Base-by-base conservation (phyloP, 2,888 invertebrate genomes). In the Cosmorhoe ocellata region DNA sequence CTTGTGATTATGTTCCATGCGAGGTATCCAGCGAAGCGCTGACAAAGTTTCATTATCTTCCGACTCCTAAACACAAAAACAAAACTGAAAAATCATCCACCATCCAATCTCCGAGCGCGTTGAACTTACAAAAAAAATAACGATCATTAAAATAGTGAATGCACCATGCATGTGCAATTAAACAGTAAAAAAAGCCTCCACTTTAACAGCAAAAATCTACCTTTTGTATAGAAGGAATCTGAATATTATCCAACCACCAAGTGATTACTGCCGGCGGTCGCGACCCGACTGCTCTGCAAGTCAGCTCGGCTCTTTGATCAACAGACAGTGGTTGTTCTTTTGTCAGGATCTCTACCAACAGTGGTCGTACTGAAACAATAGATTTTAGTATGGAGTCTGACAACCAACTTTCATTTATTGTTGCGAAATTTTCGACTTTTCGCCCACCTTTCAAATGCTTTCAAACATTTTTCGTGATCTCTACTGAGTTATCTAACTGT, bases 261-360 rank as follows among this genome's bases (percentile, higher is more conserved):
- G 94, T 93, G 57, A 97, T 94, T 70, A 94, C 92, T 0, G 97
- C 96, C 0, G 97, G 94, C 0, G 97, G 97, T 58, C 96, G 88
- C 2, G 97, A 96, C 0, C 97, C 97, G 41, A 94, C 92, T 0
- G 96, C 94, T 76, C 94, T 94, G 78, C 97, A 98, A 34, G 94
- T 94, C 63, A 97, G 91, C 72, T 96, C 95, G 59, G 96, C 95
- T 72, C 93, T 93, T 69, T 95, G 92, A 58, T 95, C 96, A 0
- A 97, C 96, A 30, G 97, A 96, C 55, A 97, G 90, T 0, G 97
- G 96, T 67, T 96, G 95, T 72, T 95, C 95, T 74, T 94, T 93
- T 64, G 93, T 94, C 56, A 95, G 79, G 63, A 97, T 95, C 75
- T 94, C 94, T 59, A 96, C 96, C 52, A 92, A 89, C 40, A 97